Evolutionary conservation across 1,140 invertebrate genomes (phyloP).

Genomic region (Drosophila repletoides): DNA sequence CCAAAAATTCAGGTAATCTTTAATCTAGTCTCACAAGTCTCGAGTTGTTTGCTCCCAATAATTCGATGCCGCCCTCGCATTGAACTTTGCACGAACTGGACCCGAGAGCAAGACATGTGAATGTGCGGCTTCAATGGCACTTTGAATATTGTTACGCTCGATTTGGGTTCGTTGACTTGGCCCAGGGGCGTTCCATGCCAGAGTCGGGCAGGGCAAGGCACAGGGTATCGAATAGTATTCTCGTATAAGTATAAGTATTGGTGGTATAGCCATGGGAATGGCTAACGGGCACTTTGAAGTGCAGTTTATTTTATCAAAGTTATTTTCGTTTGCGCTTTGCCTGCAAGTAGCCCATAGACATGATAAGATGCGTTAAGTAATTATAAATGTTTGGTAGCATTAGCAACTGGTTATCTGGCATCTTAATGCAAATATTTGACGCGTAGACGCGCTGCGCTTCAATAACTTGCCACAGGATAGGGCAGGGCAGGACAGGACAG

Average conservation of each 20-base stretch:
- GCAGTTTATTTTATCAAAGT: slow-evolving; percentile 66
- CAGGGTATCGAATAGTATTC: too few species aligned
- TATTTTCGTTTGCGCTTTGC: slow-evolving; percentile 70
- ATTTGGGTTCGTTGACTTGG: slow-evolving; percentile 74
- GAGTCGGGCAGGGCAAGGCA: background rate
- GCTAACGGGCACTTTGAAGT: slow-evolving; percentile 67
- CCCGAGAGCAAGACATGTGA: slow-evolving; percentile 52
- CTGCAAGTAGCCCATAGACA: slow-evolving; percentile 29
- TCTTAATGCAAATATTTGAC: slow-evolving; percentile 81
- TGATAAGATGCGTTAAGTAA: slow-evolving; percentile 80
- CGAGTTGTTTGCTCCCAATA: too few species aligned
- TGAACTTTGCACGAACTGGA: slow-evolving; percentile 74
- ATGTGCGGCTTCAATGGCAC: slow-evolving; percentile 70
- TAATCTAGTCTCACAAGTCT: too few species aligned
- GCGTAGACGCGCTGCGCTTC: slow-evolving; percentile 58
- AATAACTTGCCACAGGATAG: slow-evolving; percentile 33
- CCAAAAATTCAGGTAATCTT: too few species aligned
- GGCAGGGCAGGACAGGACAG: slow-evolving; percentile 35
- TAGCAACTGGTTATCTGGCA: slow-evolving; percentile 49
- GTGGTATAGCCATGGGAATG: background rate
- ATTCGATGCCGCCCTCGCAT: slow-evolving; percentile 44
- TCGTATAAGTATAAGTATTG: too few species aligned
- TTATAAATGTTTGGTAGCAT: slow-evolving; percentile 70
- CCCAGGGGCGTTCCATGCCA: slow-evolving; percentile 36
- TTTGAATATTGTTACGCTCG: slow-evolving; percentile 77